Evolutionary conservation across 1,140 invertebrate species (phyloP).

Genomic region (Sycobia sp.): DNA sequence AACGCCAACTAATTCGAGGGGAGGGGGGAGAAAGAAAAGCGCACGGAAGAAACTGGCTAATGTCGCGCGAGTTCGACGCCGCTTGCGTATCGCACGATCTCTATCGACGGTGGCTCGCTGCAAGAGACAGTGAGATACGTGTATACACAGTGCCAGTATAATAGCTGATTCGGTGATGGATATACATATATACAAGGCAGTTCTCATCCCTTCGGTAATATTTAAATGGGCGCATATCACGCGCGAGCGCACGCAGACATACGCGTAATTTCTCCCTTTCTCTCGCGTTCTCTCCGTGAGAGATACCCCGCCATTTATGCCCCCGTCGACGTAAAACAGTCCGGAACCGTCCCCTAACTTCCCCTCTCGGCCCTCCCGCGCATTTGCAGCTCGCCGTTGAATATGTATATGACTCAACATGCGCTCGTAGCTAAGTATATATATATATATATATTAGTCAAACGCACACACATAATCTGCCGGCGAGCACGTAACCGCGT

Average conservation of each 20-base stretch:
- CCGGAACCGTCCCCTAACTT: background rate
- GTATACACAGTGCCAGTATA: background rate
- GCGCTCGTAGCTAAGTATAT: too few species aligned
- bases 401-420: constrained; percentile 12
- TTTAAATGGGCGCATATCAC: constrained; percentile 59
- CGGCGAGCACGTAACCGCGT: too few species aligned
- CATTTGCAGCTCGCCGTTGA: constrained; percentile 12
- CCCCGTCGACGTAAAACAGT: constrained; percentile 26
- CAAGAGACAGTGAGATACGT: background rate
- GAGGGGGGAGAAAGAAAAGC: constrained; percentile 4
- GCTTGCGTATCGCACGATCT: constrained; percentile 50
- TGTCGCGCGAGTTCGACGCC: too few species aligned
- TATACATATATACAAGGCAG: too few species aligned
- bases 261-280: constrained; percentile 43
- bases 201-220: constrained; percentile 51
- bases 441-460: background rate
- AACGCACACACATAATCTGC: background rate
- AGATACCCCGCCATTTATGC: constrained; percentile 51
- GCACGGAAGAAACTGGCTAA: constrained; percentile 19
- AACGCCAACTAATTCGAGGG: background rate
- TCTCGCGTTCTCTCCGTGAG: constrained; percentile 18
- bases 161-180: constrained; percentile 11
- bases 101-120: constrained; percentile 48
- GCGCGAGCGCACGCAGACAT: too few species aligned
- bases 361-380: background rate